phyloP scores from a whole-genome alignment of 2,797 vertebrate species.

The Typhlichthys subterraneus region DNA sequence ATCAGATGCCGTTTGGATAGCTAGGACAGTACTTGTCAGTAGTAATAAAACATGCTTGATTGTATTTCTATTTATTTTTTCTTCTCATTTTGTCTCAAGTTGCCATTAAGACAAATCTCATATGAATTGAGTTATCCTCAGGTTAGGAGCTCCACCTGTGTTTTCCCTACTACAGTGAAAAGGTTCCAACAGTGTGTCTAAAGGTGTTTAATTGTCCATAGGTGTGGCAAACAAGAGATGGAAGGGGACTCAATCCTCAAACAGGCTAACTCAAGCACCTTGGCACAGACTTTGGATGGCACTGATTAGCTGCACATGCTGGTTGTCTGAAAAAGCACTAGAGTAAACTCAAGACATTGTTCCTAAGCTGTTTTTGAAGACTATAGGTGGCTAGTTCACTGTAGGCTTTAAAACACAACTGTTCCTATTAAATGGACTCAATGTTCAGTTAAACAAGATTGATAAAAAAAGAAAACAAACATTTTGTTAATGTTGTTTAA shows the following conservation, averaged over 20 bases:
- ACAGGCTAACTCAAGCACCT: conserved; percentile 89
- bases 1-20: no score
- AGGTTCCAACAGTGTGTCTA: neutral
- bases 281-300: conserved; percentile 92
- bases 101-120: no score
- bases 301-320: conserved; percentile 78
- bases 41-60: no score
- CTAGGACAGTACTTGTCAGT: no score
- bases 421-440: conserved; percentile 74
- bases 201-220: conserved; percentile 39
- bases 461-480: conserved; percentile 69
- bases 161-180: no score
- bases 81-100: no score
- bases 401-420: conserved; percentile 77
- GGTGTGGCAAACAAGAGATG: conserved; percentile 88
- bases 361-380: conserved; percentile 75
- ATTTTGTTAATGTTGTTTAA: conserved; percentile 74
- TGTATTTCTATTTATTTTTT: no score
- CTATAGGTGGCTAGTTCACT: conserved; percentile 69
- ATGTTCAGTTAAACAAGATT: conserved; percentile 88
- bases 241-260: conserved; percentile 84
- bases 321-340: conserved; percentile 84
- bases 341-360: conserved; percentile 88
- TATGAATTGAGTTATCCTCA: no score
- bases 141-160: no score